Percentiles rank a stretch among this genome's conserved stretches.
These are phyloP conservation scores for Heterohyrax brucei DNA, from an alignment of 2,797 vertebrate genomes.

Conservation along the genomic window DNA sequence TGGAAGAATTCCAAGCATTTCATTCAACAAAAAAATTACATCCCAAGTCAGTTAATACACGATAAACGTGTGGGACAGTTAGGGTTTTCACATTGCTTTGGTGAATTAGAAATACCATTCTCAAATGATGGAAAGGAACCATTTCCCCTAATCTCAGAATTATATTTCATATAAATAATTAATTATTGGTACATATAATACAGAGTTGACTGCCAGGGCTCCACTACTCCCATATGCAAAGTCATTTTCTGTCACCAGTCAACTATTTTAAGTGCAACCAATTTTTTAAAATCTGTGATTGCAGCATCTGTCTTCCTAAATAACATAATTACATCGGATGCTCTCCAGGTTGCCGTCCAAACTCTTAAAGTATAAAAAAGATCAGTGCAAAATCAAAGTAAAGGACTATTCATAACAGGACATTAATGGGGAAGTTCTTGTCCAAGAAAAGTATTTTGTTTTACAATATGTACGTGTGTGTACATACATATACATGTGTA, in stretches of 20 bases:
- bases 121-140: constrained; percentile 95
- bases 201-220: constrained; percentile 94
- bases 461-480: constrained; percentile 83
- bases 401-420: constrained; percentile 91
- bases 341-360: constrained; percentile 93
- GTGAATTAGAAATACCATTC: constrained; percentile 97
- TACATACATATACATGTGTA: constrained; percentile 73
- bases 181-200: constrained; percentile 96
- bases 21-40: constrained; percentile 89
- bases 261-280: constrained; percentile 97
- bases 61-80: constrained; percentile 93
- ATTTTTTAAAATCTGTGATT: constrained; percentile 92
- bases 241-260: constrained; percentile 94
- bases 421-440: constrained; percentile 82
- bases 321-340: constrained; percentile 93
- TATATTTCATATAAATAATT: constrained; percentile 88
- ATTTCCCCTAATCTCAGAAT: constrained; percentile 93
- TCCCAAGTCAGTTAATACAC: constrained; percentile 89
- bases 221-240: constrained; percentile 93
- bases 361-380: constrained; percentile 90
- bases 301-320: constrained; percentile 96
- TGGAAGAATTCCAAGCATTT: constrained; percentile 83
- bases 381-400: constrained; percentile 96
- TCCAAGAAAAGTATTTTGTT: constrained; percentile 89
- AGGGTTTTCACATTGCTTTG: constrained; percentile 96